Evolutionary conservation across 2,113 vertebrate genomes (phyloP).

Genomic region (Sula dactylatra): DNA sequence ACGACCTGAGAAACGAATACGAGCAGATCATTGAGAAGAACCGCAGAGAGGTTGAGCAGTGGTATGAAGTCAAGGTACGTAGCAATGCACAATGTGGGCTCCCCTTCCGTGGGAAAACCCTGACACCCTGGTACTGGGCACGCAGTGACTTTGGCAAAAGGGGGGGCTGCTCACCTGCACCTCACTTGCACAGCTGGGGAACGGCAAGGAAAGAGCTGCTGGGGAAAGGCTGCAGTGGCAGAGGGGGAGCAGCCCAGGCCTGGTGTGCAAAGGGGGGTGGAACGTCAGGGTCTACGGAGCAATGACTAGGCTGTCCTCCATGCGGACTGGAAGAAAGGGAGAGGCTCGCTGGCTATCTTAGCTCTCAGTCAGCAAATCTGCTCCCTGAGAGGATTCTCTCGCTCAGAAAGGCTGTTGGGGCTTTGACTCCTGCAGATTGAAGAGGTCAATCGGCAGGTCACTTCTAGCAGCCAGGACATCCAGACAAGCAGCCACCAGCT

Average conservation of each 20-base stretch:
- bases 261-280: not conserved
- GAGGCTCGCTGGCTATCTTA: not conserved
- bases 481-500: constrained; percentile 65
- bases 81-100: not conserved
- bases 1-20: constrained; percentile 76
- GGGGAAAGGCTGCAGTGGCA: not conserved
- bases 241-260: not conserved
- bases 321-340: not conserved
- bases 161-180: not conserved
- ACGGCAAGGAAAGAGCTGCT: not conserved
- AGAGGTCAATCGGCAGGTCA: constrained; percentile 67
- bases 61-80: constrained; percentile 83
- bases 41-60: constrained; percentile 78
- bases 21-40: constrained; percentile 80
- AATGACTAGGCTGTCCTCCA: not conserved
- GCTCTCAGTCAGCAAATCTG: not conserved
- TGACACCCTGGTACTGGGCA: not conserved
- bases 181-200: not conserved
- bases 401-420: not conserved
- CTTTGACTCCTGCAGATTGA: not conserved
- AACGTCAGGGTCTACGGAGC: fast-evolving
- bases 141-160: not conserved
- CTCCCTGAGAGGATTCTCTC: not conserved
- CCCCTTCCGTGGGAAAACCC: not conserved
- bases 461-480: constrained; percentile 62